Percentiles rank a stretch among this genome's conserved stretches.
Conservation (phyloP, 2,797 vertebrate species). For the Girardinus metallicus region DNA sequence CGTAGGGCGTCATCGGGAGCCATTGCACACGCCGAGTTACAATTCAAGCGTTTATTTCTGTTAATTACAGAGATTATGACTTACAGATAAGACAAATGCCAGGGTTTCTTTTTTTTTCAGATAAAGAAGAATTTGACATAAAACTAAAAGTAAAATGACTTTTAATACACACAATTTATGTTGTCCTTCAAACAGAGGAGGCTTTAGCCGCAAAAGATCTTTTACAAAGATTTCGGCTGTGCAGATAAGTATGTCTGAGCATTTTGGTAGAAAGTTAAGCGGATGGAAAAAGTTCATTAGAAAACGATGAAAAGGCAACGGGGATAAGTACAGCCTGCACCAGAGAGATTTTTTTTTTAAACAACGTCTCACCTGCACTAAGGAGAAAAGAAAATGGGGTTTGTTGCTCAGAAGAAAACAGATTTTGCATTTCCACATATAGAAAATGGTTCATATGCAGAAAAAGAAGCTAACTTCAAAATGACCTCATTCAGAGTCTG, state of each 20-base stretch:
- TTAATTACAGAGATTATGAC: neutral
- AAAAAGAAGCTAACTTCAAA: slow-evolving; percentile 65
- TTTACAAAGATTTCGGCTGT: neutral
- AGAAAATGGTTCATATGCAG: slow-evolving; percentile 76
- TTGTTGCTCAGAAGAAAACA: neutral
- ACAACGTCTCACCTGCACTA: neutral
- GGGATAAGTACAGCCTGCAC: neutral
- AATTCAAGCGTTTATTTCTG: neutral
- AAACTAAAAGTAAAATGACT: neutral
- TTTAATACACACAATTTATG: neutral
- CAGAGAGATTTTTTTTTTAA: neutral
- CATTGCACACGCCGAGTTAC: neutral
- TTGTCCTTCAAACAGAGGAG: neutral
- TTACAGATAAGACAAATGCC: neutral
- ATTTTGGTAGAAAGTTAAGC: neutral
- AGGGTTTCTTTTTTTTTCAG: neutral
- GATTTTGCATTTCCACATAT: slow-evolving; percentile 25
- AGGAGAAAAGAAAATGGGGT: neutral
- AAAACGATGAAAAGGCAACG: neutral
- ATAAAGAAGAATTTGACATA: neutral
- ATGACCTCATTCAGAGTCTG: slow-evolving; percentile 55
- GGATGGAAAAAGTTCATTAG: neutral
- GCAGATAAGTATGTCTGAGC: neutral
- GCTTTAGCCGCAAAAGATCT: neutral
- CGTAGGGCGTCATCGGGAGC: too few relatives aligned